Percentiles rank a stretch among this genome's conserved stretches.
Conservation (phyloP, 2,888 invertebrate genomes). For the Artemia sp. region DNA sequence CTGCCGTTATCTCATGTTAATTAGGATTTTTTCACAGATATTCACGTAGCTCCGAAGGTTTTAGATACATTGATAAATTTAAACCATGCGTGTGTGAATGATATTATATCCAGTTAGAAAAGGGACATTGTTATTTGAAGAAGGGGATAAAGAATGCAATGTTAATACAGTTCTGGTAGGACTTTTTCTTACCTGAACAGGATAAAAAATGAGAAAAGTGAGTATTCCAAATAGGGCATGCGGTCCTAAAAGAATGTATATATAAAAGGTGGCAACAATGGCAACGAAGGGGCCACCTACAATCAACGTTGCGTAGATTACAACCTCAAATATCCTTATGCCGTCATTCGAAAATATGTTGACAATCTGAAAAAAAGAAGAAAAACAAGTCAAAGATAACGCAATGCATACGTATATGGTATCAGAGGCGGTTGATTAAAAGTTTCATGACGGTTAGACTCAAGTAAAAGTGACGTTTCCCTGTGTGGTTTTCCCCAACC, state of each 20-base stretch:
- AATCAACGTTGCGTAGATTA: constrained; percentile 37
- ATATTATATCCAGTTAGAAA: too few species aligned
- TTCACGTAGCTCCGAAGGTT: too few species aligned
- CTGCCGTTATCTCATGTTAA: too few species aligned
- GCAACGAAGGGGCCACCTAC: constrained; percentile 40
- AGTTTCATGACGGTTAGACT: too few species aligned
- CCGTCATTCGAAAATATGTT: constrained; percentile 42
- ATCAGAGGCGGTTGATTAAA: neutral
- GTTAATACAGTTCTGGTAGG: neutral
- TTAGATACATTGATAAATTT: too few species aligned
- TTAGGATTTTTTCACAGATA: too few species aligned
- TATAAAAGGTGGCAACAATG: constrained; percentile 36
- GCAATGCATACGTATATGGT: constrained; percentile 15
- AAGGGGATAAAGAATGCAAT: neutral
- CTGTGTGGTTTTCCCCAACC: too few species aligned
- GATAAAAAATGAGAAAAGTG: constrained; percentile 38
- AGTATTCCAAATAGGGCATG: constrained; percentile 38
- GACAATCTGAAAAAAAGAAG: constrained; percentile 34
- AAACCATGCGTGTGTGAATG: too few species aligned
- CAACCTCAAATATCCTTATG: constrained; percentile 39
- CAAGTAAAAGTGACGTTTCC: too few species aligned
- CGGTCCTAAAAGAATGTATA: constrained; percentile 37
- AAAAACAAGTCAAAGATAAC: neutral
- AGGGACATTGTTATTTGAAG: neutral
- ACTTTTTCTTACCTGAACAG: constrained; percentile 36